A percentile compares a stretch with the other conserved stretches of the same genome.
Conservation (phyloP, 1,140 invertebrate genomes). For the Drosophila novamexicana region DNA sequence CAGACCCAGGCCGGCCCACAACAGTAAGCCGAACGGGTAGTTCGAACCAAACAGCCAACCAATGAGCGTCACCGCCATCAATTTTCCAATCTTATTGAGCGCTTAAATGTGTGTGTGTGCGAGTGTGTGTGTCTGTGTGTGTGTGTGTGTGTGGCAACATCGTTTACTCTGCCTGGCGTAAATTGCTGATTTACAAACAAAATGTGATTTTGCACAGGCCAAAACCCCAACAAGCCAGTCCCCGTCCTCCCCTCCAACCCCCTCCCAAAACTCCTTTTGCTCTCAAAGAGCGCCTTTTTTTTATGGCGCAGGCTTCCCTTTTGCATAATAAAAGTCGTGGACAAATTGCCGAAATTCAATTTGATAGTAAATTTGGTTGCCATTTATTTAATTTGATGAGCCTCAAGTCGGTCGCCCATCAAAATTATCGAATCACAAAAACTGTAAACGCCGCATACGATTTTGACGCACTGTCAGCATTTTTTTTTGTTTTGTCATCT, state of each 20-base stretch:
- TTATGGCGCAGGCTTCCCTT: constrained; percentile 47
- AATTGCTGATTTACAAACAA: constrained; percentile 83
- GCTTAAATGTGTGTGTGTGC: constrained; percentile 64
- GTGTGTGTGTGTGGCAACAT: constrained; percentile 45
- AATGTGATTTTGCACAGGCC: constrained; percentile 67
- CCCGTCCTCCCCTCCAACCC: neutral
- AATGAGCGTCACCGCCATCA: constrained; percentile 75
- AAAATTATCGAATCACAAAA: constrained; percentile 37
- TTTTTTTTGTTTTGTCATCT: neutral
- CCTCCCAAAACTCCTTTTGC: neutral
- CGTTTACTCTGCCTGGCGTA: constrained; percentile 70
- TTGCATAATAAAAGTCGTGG: constrained; percentile 73
- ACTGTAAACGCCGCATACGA: constrained; percentile 9
- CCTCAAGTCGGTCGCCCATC: constrained; percentile 31
- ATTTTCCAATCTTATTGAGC: constrained; percentile 82
- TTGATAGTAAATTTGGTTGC: constrained; percentile 74
- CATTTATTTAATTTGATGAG: constrained; percentile 78
- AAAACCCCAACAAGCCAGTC: constrained; percentile 10
- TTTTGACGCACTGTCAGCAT: constrained; percentile 37
- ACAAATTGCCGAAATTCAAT: constrained; percentile 80
- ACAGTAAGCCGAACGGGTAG: constrained; percentile 55
- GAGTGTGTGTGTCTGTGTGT: constrained; percentile 1
- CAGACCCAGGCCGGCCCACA: constrained; percentile 4
- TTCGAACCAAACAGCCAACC: constrained; percentile 39
- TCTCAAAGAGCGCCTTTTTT: constrained; percentile 47